Evolutionary conservation across 2,113 vertebrate genomes (phyloP), one percentile per base, ranked within the genome.

Genomic region (Parus major): DNA sequence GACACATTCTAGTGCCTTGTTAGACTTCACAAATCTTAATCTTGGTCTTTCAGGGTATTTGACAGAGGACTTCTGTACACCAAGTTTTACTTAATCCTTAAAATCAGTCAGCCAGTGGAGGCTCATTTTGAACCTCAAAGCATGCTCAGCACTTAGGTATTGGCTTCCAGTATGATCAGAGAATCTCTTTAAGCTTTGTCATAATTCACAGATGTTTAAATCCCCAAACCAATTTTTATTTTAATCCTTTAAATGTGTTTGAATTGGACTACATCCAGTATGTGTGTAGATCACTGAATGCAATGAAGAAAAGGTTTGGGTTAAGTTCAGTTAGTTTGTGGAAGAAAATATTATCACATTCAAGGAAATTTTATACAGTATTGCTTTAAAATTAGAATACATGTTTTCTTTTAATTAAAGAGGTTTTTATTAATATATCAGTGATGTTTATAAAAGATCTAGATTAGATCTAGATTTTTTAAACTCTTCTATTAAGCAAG

Each of bases 171-270:
- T 70, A 44, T 35, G 46, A 71, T 64, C 53, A 85, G 24, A 84
- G 76, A 42, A 57, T 80, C 18, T 91, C 17, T 76, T 60, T 65
- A 88, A 82, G 12, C 29, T 93, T 84, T 91, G 11, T 41, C 31
- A 76, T 72, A 82, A 72, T 82, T 85, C 49, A 61, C 11, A 76
- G 47, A 49, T 60, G 57, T 69, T 90, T 85, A 90, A 90, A 91
- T 53, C 42, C 65, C 42, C 47, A 92, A 86, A 88, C 2, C 9
- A 85, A 64, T 85, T 91, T 91, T 52, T 88, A 36, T 87, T 93
- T 82, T 85, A 91, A 71, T 91, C 73, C 49, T 79, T 69, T 70
- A 90, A 87, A 76, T 53, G 8, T 76, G 36, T 90, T 95, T 85
- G 50, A 82, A n/a, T 78, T 79, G 57, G 31, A 72, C 78, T 63